Conservation (phyloP, 2,113 vertebrate genomes). For the Danio rerio region DNA sequence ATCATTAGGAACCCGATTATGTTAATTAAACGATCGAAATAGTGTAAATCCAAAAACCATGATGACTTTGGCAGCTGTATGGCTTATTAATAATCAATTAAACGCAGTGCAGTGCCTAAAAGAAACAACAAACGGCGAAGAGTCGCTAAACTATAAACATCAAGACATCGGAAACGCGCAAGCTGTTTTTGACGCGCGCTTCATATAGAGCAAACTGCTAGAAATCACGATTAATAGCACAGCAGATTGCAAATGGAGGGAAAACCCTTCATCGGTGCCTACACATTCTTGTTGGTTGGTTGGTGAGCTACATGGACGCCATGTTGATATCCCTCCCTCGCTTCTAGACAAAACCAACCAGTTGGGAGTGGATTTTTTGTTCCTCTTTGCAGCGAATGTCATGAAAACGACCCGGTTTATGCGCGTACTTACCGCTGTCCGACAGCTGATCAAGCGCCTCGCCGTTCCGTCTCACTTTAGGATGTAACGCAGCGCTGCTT, state of each 20-base stretch:
- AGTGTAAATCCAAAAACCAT: not conserved
- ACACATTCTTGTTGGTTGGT: conserved; percentile 48
- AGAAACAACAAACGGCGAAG: conserved; percentile 42
- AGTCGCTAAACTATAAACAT: conserved; percentile 6
- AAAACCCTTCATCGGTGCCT: conserved; percentile 22
- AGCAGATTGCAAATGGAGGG: conserved; percentile 17
- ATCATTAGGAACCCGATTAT: not conserved
- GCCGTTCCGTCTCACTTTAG: conserved; percentile 61
- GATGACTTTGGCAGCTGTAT: not conserved
- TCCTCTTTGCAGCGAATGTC: conserved; percentile 27
- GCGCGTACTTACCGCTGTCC: conserved; percentile 70
- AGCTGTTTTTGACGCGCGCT: not conserved
- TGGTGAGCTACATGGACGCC: conserved; percentile 56
- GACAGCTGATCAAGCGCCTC: conserved; percentile 62
- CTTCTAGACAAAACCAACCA: conserved; percentile 59
- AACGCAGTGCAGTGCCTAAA: not conserved
- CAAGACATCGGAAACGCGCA: not conserved
- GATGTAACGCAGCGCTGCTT: conserved; percentile 57
- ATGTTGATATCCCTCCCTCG: conserved; percentile 60
- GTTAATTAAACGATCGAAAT: not conserved
- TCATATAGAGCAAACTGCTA: not conserved
- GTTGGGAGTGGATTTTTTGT: conserved; percentile 47
- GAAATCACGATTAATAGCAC: not conserved
- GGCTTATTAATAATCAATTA: not conserved
- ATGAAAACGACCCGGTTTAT: not conserved